phyloP scores from a whole-genome alignment of 2,888 invertebrate species.

The Sarcophaga variegata region DNA sequence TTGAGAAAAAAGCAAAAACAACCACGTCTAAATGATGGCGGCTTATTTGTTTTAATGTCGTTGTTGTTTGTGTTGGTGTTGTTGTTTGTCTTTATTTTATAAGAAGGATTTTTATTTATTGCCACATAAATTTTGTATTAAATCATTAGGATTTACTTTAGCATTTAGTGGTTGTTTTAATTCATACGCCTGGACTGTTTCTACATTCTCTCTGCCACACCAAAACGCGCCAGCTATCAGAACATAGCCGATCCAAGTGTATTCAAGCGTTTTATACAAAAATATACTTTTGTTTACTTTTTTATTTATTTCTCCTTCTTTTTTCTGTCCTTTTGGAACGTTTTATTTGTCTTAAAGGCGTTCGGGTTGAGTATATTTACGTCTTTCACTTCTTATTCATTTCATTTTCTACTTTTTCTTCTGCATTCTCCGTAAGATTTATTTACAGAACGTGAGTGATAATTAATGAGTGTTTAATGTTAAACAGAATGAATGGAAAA shows the following conservation, averaged over 20 bases:
- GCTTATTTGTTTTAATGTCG: conserved; percentile 69
- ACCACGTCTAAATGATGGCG: conserved; percentile 67
- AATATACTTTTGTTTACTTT: conserved; percentile 11
- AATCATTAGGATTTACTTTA: conserved; percentile 72
- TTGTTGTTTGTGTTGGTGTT: conserved; percentile 39
- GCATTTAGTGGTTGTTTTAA: conserved; percentile 68
- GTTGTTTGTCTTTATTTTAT: conserved; percentile 24
- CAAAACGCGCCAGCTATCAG: not conserved
- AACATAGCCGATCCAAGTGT: conserved; percentile 45
- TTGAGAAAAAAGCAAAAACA: conserved; percentile 15
- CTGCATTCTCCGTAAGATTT: conserved; percentile 47
- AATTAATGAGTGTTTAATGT: conserved; percentile 69
- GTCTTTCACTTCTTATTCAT: conserved; percentile 28
- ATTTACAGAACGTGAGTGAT: conserved; percentile 69
- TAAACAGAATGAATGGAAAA: conserved; percentile 43
- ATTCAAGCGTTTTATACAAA: conserved; percentile 59
- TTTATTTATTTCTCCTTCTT: conserved; percentile 1
- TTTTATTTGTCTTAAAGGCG: conserved; percentile 57
- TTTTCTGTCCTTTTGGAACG: conserved; percentile 5
- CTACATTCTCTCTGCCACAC: not conserved
- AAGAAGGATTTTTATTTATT: conserved; percentile 68
- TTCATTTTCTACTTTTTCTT: not conserved
- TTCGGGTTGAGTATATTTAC: conserved; percentile 57
- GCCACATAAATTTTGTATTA: conserved; percentile 71
- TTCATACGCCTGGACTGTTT: conserved; percentile 41